Conservation (phyloP, 2,113 vertebrate genomes). For the Peromyscus leucopus region DNA sequence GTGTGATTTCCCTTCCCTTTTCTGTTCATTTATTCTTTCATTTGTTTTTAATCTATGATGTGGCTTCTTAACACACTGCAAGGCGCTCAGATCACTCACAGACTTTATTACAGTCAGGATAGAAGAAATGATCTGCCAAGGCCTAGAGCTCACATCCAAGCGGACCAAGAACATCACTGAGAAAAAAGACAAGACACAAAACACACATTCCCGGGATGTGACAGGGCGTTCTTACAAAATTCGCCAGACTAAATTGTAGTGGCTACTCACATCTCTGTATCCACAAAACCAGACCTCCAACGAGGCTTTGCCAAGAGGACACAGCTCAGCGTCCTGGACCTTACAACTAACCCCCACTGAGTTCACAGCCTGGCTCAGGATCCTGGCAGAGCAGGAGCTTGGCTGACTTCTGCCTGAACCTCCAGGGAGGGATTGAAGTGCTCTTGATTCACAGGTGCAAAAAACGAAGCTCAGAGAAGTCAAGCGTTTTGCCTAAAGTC, state of each 20-base stretch:
- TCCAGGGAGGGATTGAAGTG: not conserved
- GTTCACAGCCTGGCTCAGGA: not conserved
- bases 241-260: slow-evolving; percentile 66
- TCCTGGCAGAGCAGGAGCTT: not conserved
- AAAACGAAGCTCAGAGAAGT: not conserved
- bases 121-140: not conserved
- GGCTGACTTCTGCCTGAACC: not conserved
- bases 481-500: not conserved
- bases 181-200: slow-evolving; percentile 42
- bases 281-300: slow-evolving; percentile 57
- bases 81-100: not conserved
- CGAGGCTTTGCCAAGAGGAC: not conserved
- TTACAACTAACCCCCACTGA: not conserved
- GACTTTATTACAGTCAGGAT: not conserved
- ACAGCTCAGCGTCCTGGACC: not conserved
- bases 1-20: not conserved
- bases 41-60: not conserved
- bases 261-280: not conserved
- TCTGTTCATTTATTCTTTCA: not conserved
- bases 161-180: not conserved
- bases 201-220: slow-evolving; percentile 57
- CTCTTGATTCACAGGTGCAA: not conserved
- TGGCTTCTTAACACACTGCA: not conserved
- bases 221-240: not conserved
- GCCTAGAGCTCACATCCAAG: not conserved